Percentiles rank a stretch among this genome's conserved stretches.
phyloP scores from a whole-genome alignment of 2,113 vertebrate genomes.

The Microtus oregoni region DNA sequence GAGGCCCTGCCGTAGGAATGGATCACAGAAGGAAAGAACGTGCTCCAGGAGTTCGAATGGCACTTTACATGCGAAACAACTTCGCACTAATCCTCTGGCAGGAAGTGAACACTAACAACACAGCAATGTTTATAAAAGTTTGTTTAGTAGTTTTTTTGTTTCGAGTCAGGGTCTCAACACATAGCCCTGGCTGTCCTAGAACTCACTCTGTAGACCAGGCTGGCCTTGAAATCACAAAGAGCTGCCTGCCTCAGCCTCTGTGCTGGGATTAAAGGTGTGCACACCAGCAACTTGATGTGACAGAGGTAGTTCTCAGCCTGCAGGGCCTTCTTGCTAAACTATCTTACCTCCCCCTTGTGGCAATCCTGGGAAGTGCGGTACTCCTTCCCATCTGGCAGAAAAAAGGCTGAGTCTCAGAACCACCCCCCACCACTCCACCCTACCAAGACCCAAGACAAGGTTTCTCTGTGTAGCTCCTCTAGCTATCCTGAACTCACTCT shows the following conservation, averaged over 20 bases:
- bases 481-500: background rate
- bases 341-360: background rate
- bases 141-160: background rate
- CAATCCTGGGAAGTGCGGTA: background rate
- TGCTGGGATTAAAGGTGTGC: background rate
- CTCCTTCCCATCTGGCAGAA: background rate
- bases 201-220: background rate
- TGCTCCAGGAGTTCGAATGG: background rate
- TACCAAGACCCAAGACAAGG: background rate
- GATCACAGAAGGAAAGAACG: background rate
- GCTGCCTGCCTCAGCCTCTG: background rate
- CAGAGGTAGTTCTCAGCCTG: background rate
- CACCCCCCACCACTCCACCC: too few relatives aligned
- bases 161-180: background rate
- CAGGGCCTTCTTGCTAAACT: background rate
- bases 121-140: fast-evolving
- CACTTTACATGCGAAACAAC: background rate
- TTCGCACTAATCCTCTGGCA: background rate
- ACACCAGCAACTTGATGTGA: background rate
- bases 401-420: background rate
- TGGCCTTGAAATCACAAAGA: background rate
- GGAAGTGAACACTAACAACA: background rate
- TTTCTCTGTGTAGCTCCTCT: background rate
- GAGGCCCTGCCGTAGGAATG: too few relatives aligned
- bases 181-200: background rate